A percentile compares a stretch with the other conserved stretches of the same genome.
phyloP scores from a whole-genome alignment of 2,113 vertebrate genomes.

The Tor tambroides region DNA sequence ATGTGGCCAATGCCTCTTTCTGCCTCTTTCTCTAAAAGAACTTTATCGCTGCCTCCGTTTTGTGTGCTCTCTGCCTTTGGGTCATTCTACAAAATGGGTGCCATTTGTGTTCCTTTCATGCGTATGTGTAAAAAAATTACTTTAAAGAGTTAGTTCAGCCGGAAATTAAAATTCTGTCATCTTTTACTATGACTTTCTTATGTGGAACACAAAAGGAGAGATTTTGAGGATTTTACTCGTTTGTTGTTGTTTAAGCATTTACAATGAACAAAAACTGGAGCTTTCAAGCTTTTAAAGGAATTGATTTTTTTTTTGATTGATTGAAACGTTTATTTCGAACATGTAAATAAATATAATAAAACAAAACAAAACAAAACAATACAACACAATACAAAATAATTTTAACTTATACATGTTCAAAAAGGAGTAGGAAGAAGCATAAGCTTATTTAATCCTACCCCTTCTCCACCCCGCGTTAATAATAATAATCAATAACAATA shows the following conservation, averaged over 20 bases:
- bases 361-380: neutral
- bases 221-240: neutral
- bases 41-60: constrained; percentile 4
- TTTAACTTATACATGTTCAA: no score
- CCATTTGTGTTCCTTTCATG: neutral
- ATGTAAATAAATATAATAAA: neutral
- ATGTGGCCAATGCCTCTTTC: constrained; percentile 62
- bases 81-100: constrained; percentile 1
- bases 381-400: no score
- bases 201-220: no score
- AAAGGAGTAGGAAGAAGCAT: no score
- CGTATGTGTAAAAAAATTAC: neutral
- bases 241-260: neutral
- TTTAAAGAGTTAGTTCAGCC: neutral
- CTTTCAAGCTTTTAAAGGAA: neutral
- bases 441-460: no score
- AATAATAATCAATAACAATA: no score
- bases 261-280: neutral
- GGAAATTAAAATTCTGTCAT: neutral
- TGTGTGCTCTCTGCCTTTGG: neutral
- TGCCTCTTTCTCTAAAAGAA: constrained; percentile 54
- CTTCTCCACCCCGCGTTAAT: no score
- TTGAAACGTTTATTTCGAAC: no score
- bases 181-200: neutral
- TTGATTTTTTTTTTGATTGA: no score